Evolutionary conservation across 2,888 invertebrate genomes (phyloP).

Genomic region (Amiota minor): DNA sequence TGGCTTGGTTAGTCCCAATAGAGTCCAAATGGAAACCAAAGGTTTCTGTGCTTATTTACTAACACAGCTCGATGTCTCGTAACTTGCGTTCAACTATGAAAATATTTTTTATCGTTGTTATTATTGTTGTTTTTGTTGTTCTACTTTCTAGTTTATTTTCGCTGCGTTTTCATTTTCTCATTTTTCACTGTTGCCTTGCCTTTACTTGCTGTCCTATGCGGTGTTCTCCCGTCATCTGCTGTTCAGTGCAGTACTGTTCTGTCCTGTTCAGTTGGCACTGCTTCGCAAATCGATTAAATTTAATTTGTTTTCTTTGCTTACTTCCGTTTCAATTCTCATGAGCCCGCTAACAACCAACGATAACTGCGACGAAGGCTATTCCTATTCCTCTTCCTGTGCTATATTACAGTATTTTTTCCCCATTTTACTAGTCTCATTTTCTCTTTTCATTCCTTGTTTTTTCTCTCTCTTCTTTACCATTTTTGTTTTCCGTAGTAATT

Average conservation of each 20-base stretch:
- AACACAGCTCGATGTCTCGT: not conserved
- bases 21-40: not conserved
- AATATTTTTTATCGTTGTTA: not conserved
- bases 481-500: constrained; percentile 51
- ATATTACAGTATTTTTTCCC: not conserved
- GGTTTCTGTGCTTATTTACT: constrained; percentile 1
- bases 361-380: constrained; percentile 28
- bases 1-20: not conserved
- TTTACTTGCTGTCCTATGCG: constrained; percentile 8
- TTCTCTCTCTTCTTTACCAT: constrained; percentile 16
- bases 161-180: constrained; percentile 28
- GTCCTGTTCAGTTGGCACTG: constrained; percentile 44
- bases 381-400: constrained; percentile 27
- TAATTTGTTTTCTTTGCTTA: constrained; percentile 63
- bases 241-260: not conserved
- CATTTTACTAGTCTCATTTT: not conserved
- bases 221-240: not conserved
- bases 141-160: constrained; percentile 21
- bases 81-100: not conserved
- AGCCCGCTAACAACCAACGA: constrained; percentile 38
- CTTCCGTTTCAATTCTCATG: constrained; percentile 37
- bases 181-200: constrained; percentile 30
- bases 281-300: constrained; percentile 67
- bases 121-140: constrained; percentile 13
- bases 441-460: constrained; percentile 25